phyloP scores from a whole-genome alignment of 2,888 invertebrate species.

The Polia nebulosa region DNA sequence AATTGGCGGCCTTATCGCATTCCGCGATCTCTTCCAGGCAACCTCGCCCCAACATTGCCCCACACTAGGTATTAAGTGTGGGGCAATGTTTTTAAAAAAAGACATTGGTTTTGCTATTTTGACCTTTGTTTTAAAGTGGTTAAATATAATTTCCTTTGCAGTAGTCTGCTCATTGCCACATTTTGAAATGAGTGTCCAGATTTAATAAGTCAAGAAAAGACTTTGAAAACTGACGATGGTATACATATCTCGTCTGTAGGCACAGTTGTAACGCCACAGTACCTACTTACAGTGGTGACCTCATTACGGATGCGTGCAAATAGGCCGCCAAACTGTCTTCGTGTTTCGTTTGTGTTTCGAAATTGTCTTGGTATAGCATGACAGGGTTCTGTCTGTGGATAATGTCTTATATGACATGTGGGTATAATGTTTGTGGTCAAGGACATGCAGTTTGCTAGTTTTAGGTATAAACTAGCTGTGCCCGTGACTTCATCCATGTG shows the following conservation, averaged over 20 bases:
- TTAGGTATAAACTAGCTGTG: neutral
- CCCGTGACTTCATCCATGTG: no score
- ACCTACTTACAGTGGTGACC: slow-evolving; percentile 38
- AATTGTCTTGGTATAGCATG: slow-evolving; percentile 31
- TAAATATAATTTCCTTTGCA: neutral
- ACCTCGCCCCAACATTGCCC: no score
- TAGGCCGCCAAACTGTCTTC: slow-evolving; percentile 42
- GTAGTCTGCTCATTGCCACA: neutral
- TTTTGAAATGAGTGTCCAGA: neutral
- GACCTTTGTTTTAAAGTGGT: neutral
- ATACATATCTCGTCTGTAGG: neutral
- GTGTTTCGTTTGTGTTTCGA: slow-evolving; percentile 41
- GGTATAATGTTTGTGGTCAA: slow-evolving; percentile 22
- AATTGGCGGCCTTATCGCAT: no score
- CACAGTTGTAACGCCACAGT: slow-evolving; percentile 29
- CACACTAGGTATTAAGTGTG: no score
- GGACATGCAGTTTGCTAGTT: neutral
- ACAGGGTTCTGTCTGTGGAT: slow-evolving; percentile 4
- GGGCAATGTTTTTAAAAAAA: no score
- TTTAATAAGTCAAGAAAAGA: neutral
- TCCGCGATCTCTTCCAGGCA: no score
- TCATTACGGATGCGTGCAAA: slow-evolving; percentile 58
- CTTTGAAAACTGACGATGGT: neutral
- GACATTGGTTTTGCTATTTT: neutral
- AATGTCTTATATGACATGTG: slow-evolving; percentile 11